These are phyloP conservation scores for Drosophila parvula DNA, from an alignment of 1,140 invertebrate genomes.

Conservation along the genomic window DNA sequence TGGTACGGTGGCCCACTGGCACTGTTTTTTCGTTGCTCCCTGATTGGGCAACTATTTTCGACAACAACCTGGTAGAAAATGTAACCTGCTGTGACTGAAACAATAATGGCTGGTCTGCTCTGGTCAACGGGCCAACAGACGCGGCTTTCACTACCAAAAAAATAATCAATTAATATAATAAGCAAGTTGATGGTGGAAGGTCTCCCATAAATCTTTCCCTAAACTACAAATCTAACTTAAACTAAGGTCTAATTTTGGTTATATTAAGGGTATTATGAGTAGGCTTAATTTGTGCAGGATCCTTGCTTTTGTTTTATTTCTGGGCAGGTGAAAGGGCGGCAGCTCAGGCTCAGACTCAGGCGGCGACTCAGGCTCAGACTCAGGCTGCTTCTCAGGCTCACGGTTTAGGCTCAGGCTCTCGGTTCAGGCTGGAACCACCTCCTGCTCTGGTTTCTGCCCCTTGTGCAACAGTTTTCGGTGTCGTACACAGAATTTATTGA, in stretches of 20 bases:
- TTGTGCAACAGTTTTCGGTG: slow-evolving; percentile 45
- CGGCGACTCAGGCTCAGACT: no score
- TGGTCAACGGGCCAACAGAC: not conserved
- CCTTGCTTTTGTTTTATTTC: not conserved
- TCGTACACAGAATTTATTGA: slow-evolving; percentile 62
- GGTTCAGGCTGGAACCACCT: not conserved
- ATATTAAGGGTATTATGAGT: no score
- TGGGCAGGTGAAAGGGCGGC: no score
- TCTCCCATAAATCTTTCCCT: no score
- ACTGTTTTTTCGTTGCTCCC: not conserved
- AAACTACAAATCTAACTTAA: no score
- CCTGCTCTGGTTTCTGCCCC: not conserved
- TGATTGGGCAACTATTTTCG: not conserved
- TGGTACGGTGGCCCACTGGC: slow-evolving; percentile 4
- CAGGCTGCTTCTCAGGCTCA: no score
- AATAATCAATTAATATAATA: not conserved
- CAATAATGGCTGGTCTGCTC: not conserved
- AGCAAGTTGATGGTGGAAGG: no score
- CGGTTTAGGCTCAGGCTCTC: not conserved
- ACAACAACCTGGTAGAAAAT: no score
- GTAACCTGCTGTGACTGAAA: not conserved
- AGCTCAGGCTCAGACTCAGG: no score
- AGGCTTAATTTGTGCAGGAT: no score
- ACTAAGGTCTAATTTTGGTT: no score
- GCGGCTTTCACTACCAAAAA: not conserved